These are phyloP conservation scores for Hemibagrus wyckioides DNA, from an alignment of 2,113 vertebrate species.

Conservation along the genomic window DNA sequence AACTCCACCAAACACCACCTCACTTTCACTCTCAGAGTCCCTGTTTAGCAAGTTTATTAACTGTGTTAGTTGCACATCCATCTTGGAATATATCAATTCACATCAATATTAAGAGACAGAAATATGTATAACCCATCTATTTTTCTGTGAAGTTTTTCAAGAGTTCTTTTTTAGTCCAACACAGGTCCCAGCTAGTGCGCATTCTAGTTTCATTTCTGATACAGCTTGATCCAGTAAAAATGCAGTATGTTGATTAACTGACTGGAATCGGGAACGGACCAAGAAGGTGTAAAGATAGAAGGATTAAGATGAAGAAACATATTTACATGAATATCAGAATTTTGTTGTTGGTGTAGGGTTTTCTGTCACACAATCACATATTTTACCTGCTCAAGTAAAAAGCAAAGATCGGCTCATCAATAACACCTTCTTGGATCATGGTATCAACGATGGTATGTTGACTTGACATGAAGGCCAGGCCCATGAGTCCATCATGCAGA, in stretches of 20 bases:
- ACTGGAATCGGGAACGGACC: not conserved
- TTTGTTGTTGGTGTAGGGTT: not conserved
- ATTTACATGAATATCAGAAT: not conserved
- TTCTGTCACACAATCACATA: not conserved
- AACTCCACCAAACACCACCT: slow-evolving; percentile 25
- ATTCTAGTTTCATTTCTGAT: not conserved
- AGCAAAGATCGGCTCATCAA: slow-evolving; percentile 33
- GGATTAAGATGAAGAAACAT: not conserved
- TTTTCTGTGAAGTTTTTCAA: not conserved
- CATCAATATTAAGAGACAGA: not conserved
- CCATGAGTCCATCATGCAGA: slow-evolving; percentile 35
- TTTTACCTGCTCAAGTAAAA: slow-evolving; percentile 42
- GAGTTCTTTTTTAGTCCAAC: not conserved
- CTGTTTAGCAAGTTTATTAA: slow-evolving; percentile 11
- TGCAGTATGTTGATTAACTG: not conserved
- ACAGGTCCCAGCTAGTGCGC: not conserved
- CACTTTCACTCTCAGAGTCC: slow-evolving; percentile 24
- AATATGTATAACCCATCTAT: not conserved
- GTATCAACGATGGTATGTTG: slow-evolving; percentile 28
- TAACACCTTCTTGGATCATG: slow-evolving; percentile 39
- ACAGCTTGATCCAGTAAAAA: not conserved
- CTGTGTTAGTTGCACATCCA: not conserved
- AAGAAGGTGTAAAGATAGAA: not conserved
- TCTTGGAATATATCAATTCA: not conserved
- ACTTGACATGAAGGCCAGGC: slow-evolving; percentile 20